Evolutionary conservation across 2,888 invertebrate species (phyloP).

Genomic region (Troglohyphantes excavatus): DNA sequence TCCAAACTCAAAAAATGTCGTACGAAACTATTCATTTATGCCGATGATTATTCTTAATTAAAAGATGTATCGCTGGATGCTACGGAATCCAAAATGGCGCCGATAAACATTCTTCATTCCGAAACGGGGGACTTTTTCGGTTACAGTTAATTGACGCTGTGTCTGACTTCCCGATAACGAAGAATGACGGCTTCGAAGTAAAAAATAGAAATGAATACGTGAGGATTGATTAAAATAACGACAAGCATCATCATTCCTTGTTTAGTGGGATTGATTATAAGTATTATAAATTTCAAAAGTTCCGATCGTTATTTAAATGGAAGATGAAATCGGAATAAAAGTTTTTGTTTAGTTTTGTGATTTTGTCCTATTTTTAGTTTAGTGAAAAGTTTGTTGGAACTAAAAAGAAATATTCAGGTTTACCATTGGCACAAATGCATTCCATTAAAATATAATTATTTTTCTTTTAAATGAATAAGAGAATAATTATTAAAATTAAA

Average conservation of each 20-base stretch:
- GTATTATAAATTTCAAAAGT: too few relatives aligned
- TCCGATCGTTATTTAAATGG: too few relatives aligned
- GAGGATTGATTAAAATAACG: neutral
- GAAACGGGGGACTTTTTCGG: neutral
- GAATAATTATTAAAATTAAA: too few relatives aligned
- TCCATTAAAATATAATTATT: too few relatives aligned
- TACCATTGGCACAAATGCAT: too few relatives aligned
- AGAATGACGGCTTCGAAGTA: slow-evolving; percentile 3
- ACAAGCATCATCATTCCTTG: neutral
- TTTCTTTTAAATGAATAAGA: too few relatives aligned
- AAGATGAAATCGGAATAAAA: too few relatives aligned
- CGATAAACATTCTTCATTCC: neutral
- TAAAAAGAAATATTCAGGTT: too few relatives aligned
- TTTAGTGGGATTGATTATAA: neutral
- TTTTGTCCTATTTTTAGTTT: too few relatives aligned
- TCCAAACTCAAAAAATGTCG: neutral
- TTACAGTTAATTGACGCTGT: neutral
- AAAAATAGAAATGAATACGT: neutral
- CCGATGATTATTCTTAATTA: slow-evolving; percentile 19
- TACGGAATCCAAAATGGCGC: neutral
- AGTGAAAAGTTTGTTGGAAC: too few relatives aligned
- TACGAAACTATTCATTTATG: neutral
- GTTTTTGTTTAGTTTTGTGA: too few relatives aligned
- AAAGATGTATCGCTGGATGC: slow-evolving; percentile 15
- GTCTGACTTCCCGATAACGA: slow-evolving; percentile 13